Percentiles rank a stretch among this genome's conserved stretches.
Conservation (phyloP, 2,797 vertebrate genomes). For the Adrianichthys oophorus region DNA sequence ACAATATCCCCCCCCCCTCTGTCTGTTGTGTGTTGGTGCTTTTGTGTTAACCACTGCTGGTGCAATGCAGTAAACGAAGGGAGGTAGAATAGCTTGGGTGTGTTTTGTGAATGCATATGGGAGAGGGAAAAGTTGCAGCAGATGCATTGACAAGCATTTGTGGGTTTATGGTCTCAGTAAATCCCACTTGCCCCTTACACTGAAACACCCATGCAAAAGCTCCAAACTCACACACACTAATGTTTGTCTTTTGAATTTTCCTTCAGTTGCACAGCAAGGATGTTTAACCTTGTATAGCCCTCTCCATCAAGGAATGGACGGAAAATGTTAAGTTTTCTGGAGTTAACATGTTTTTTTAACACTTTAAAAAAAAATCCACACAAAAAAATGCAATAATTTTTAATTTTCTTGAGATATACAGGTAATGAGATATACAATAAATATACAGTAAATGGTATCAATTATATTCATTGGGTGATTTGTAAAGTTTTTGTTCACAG, state of each 20-base stretch:
- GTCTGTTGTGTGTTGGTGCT: slow-evolving; percentile 58
- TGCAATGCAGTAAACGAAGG: slow-evolving; percentile 79
- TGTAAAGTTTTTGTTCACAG: no score
- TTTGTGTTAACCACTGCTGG: slow-evolving; percentile 70
- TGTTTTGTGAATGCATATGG: slow-evolving; percentile 25
- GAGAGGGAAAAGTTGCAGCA: slow-evolving; percentile 43
- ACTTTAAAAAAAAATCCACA: no score
- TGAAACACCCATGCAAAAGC: slow-evolving; percentile 36
- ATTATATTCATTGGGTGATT: no score
- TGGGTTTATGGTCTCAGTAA: slow-evolving; percentile 70
- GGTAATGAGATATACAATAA: no score
- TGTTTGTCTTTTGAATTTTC: slow-evolving; percentile 47
- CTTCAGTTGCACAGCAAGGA: no score
- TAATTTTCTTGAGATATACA: no score
- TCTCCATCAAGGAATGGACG: no score
- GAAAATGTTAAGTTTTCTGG: no score
- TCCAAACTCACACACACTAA: slow-evolving; percentile 41
- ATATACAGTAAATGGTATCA: no score
- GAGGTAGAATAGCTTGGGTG: slow-evolving; percentile 51
- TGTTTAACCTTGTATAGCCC: no score
- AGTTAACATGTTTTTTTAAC: no score
- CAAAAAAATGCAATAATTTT: no score
- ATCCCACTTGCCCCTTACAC: slow-evolving; percentile 59
- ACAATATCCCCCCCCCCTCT: slow-evolving; percentile 38
- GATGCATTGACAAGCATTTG: slow-evolving; percentile 68